phyloP scores from a whole-genome alignment of 2,113 vertebrate genomes.

The Athene noctua region DNA sequence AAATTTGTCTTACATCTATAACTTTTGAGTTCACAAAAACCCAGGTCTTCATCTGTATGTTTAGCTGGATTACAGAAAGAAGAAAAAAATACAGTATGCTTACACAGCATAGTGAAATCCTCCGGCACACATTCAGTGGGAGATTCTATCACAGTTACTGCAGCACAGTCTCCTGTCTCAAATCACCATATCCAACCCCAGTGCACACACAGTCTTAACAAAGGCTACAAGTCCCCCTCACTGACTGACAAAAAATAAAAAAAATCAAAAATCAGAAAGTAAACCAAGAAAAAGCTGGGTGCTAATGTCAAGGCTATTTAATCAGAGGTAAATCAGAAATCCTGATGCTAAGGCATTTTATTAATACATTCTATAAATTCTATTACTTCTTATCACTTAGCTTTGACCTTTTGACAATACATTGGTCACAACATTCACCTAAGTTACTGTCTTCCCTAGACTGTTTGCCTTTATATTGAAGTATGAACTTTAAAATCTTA shows the following conservation, averaged over 20 bases:
- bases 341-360: not conserved
- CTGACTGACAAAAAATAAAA: not conserved
- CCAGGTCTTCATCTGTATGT: not conserved
- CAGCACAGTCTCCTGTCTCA: not conserved
- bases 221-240: not conserved
- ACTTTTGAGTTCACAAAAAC: not conserved
- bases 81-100: not conserved
- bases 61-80: not conserved
- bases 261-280: not conserved
- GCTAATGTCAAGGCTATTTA: not conserved
- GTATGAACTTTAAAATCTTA: slow-evolving; percentile 32
- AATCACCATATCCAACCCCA: not conserved
- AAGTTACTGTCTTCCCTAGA: not conserved
- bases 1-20: not conserved
- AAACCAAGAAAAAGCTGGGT: not conserved
- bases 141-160: not conserved
- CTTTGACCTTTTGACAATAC: slow-evolving; percentile 28
- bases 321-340: slow-evolving; percentile 15
- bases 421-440: not conserved
- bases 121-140: not conserved
- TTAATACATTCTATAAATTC: slow-evolving; percentile 2
- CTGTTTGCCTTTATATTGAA: not conserved
- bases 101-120: not conserved
- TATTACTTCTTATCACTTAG: slow-evolving; percentile 2
- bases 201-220: not conserved